Base-by-base conservation (phyloP, 1,140 invertebrate species). In the Drosophila nannoptera region DNA sequence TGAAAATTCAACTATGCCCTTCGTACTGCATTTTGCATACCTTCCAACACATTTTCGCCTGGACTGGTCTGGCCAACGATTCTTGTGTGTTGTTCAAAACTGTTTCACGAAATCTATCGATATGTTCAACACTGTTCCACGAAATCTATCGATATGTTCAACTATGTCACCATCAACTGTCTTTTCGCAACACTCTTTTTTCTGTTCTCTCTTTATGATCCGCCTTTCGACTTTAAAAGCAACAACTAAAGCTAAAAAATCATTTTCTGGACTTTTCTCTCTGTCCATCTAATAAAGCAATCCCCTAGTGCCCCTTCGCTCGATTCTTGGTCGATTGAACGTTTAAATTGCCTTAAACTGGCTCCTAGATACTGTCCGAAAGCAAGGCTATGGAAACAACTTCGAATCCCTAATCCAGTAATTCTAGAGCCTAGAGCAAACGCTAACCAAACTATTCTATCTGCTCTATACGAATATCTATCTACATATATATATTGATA, bases 301-400 rank as follows among this genome's bases (percentile, higher is more conserved):
- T 86, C 76, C 81, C 70, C 46, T 78, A 76, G 80, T 83, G 80
- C 80, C 80, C 75, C 67, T 22, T 77, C 80, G 80, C 50, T 80
- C 68, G 58, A 63, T 65, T 73, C 75, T 66, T 65, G 76, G 76
- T 76, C 73, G 75, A 82, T 75, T 54, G 52, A 78, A 77, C 64
- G 69, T 70, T 73, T 55, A 58, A 76, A 84, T 31, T 83, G 80
- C 80, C 80, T 84, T 83, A 84, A 76, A 49, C 69, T 76, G 80
- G 78, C 78, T 84, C 66, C 64, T 61, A 70, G 59, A 55, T 75
- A 65, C 68, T 70, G 45, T 22, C 48, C 14, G 8, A 42, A 33
- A 35, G 33, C 22, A 62, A 33, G 58, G 52, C 65, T 65, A 43
- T 36, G 35, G 7, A 16, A 56, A 12, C 5, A 12, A 32, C 16